Evolutionary conservation across 1,140 invertebrate genomes (phyloP), one percentile per base, ranked within the genome.

Genomic region (Nasonia longicornis): DNA sequence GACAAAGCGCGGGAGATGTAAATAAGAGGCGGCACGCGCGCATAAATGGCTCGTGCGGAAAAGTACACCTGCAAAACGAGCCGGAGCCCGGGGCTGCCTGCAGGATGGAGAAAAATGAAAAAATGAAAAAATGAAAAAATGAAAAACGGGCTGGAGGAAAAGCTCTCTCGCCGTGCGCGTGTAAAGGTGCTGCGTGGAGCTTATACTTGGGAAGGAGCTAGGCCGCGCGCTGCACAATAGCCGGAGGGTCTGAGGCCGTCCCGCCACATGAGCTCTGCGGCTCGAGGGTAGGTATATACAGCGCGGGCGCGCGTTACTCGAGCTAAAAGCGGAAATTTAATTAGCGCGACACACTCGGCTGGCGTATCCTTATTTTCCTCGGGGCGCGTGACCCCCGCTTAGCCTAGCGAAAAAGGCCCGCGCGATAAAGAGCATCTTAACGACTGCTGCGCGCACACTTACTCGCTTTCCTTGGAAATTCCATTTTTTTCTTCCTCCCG

Each of bases 261-360:
- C 31, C 4, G 4, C 31, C 31, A 0, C 35, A 38, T 3, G 35
- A 38, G 35, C 35, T 38, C 35, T 38, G 35, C 38, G 38, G 38
- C 38, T 42, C 10, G 0, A 42, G 38, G 38, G 38, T 42, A 42
- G 31, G 31, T 10, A 8, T 10, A 1, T 42, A 42, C 8, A 42
- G 8, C 38, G 7, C 8, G 8, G 6, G 8, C 45, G 45, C 45
- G 45, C 14, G 14, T 48, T 48, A 48, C 20, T 58, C 52, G 52
- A 58, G 52, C 6, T 58, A 80, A 26, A 66, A 67, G 52, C 63
- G 79, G 66, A 83, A 85, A 83, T 80, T 81, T 86, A 83, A 86
- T 86, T 82, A 86, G 71, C 79, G 76, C 45, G 78, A 69, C 84
- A 75, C 58, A 84, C 79, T 73, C 83, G 70, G 63, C 72, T 72